Evolutionary conservation across 2,888 invertebrate species (phyloP), one percentile per base, ranked within the genome.

Genomic region (Embidobia sp.): DNA sequence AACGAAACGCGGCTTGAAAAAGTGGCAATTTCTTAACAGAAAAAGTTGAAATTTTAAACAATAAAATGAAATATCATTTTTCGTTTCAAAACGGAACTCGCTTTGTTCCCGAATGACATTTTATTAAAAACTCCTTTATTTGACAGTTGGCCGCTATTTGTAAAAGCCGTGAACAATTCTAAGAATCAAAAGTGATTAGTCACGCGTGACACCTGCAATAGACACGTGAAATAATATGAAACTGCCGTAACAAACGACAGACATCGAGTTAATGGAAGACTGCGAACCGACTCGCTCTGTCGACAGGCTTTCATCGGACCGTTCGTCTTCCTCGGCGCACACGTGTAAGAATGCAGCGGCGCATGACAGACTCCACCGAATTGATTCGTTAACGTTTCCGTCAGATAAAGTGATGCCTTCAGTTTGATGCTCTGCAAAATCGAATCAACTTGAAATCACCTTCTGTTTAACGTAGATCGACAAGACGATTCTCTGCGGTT

Each of bases 391-490:
- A 80, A 51, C 74, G 75, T 61, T 70, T 46, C 42, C 51, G 55
- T 27, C 42, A 49, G 46, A 70, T 27, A 57, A 74, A 73, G 64
- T 67, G 64, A 42, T 53, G 63, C 40, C 51, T 66, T 29, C 55
- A 53, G 44, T 53, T 77, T 61, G 70, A 70, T 18, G 66, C 27
- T 5, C 49, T 44, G 63, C 53, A 59, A 76, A 78, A 78, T 75
- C 46, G 72, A 75, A 75, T 78, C 66, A 78, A 51, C 46, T 29
- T 18, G 42, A 82, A 82, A 85, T 84, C 83, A 84, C 82, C 82
- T 85, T 84, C 81, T 85, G 80, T 87, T 87, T 87, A 85, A 85
- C 82, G 86, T 87, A 78, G 75, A 57, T 82, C 75, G 66, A 79
- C 77, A 49, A 82, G 78, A 81, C 83, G 85, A 85, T 86, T 86